Evolutionary conservation across 2,888 invertebrate species (phyloP).

Genomic region (Oeneis ivallda): DNA sequence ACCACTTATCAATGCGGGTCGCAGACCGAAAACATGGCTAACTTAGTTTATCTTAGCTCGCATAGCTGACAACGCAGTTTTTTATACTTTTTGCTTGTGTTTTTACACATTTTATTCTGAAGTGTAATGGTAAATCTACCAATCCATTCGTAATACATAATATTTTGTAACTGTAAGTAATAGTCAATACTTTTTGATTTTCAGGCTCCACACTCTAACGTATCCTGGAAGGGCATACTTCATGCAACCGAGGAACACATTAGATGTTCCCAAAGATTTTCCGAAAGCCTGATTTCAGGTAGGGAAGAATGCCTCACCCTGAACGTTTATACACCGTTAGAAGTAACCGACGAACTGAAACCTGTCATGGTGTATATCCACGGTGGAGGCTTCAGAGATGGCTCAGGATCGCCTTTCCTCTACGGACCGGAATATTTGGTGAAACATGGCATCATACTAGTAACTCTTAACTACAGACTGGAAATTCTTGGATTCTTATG

Average conservation of each 20-base stretch:
- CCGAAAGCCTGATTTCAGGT: constrained; percentile 52
- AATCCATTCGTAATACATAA: too few relatives aligned
- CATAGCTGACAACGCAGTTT: too few relatives aligned
- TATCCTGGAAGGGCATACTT: constrained; percentile 59
- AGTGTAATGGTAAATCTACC: too few relatives aligned
- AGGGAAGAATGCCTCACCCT: constrained; percentile 66
- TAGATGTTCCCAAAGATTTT: constrained; percentile 64
- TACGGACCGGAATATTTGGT: constrained; percentile 69
- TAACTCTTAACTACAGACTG: constrained; percentile 70
- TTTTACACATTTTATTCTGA: too few relatives aligned
- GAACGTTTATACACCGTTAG: constrained; percentile 64
- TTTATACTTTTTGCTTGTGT: too few relatives aligned
- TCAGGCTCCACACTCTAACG: constrained; percentile 56
- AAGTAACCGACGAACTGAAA: constrained; percentile 36
- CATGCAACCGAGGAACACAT: constrained; percentile 62
- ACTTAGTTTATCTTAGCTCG: too few relatives aligned
- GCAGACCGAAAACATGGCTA: too few relatives aligned
- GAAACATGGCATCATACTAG: constrained; percentile 62
- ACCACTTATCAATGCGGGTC: too few relatives aligned
- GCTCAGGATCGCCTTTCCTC: constrained; percentile 63
- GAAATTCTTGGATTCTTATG: constrained; percentile 71
- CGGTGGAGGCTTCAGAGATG: constrained; percentile 71
- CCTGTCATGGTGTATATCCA: constrained; percentile 76
- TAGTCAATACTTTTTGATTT: constrained; percentile 38
- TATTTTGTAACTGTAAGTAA: not conserved